Conservation (phyloP, 2,888 invertebrate genomes). For the Pristionchus fissidentatus region DNA sequence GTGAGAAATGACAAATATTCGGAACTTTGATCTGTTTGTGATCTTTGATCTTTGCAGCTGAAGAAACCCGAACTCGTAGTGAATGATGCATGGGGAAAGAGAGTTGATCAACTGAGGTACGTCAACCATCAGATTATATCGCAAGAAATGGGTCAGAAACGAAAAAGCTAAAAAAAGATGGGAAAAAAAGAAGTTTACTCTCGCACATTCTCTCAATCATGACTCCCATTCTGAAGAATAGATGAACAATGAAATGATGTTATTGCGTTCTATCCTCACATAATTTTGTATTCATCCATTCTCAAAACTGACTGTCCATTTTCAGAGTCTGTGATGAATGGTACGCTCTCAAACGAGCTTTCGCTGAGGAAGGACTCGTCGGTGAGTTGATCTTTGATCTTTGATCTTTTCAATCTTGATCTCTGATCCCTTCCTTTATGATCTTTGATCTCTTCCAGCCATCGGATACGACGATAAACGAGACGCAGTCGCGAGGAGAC, state of each 20-base stretch:
- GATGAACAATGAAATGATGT: neutral
- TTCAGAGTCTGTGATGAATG: slow-evolving; percentile 79
- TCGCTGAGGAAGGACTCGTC: slow-evolving; percentile 80
- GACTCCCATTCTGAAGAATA: too few relatives aligned
- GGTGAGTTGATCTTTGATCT: slow-evolving; percentile 54
- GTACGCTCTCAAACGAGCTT: slow-evolving; percentile 78
- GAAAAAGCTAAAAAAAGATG: too few relatives aligned
- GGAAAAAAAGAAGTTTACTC: neutral
- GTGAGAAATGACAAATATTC: neutral
- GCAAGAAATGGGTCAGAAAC: too few relatives aligned
- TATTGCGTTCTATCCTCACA: too few relatives aligned
- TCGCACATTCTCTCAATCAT: neutral
- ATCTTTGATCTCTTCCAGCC: slow-evolving; percentile 42
- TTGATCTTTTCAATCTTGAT: neutral
- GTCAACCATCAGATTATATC: too few relatives aligned
- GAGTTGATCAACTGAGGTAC: slow-evolving; percentile 62
- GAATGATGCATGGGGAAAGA: slow-evolving; percentile 79
- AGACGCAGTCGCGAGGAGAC: slow-evolving; percentile 56
- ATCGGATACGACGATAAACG: slow-evolving; percentile 64
- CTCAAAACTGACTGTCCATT: too few relatives aligned
- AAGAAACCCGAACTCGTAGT: slow-evolving; percentile 78
- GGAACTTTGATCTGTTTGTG: neutral
- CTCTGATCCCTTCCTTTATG: slow-evolving; percentile 56
- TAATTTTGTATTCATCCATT: too few relatives aligned
- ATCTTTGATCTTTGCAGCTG: slow-evolving; percentile 65